Conservation (phyloP, 2,797 vertebrate species). For the Myotis pilosus region DNA sequence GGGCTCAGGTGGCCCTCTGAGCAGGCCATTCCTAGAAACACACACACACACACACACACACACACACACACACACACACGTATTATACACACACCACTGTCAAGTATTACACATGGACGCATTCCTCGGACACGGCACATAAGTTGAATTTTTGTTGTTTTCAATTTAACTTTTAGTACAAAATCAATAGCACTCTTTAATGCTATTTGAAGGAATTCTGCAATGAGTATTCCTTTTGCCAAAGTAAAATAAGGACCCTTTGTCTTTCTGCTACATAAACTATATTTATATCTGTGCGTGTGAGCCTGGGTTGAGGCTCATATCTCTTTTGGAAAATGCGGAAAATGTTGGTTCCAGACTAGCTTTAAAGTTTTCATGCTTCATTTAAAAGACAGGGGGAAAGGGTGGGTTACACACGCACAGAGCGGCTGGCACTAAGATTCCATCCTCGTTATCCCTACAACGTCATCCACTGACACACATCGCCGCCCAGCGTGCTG, state of each 20-base stretch:
- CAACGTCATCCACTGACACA: background rate
- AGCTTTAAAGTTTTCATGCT: background rate
- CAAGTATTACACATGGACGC: background rate
- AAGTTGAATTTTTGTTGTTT: slow-evolving; percentile 36
- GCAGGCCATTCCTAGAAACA: background rate
- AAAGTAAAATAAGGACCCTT: background rate
- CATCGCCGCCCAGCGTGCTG: background rate
- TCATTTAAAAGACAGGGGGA: slow-evolving; percentile 4
- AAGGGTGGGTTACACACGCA: background rate
- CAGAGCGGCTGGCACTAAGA: background rate
- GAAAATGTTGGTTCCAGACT: background rate
- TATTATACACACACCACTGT: background rate
- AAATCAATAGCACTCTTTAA: background rate
- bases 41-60: too few species aligned
- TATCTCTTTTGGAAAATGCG: slow-evolving; percentile 23
- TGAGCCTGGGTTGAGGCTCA: background rate
- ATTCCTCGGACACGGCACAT: background rate
- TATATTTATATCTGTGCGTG: background rate
- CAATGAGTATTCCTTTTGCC: background rate
- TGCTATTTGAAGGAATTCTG: slow-evolving; percentile 36
- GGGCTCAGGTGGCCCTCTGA: slow-evolving; percentile 50
- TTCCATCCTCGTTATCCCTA: background rate
- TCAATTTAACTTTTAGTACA: slow-evolving; percentile 8
- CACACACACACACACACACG: too few species aligned
- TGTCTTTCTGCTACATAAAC: background rate